These are phyloP conservation scores for Halcyon smyrnensis DNA, from an alignment of 2,797 vertebrate genomes.

Conservation along the genomic window DNA sequence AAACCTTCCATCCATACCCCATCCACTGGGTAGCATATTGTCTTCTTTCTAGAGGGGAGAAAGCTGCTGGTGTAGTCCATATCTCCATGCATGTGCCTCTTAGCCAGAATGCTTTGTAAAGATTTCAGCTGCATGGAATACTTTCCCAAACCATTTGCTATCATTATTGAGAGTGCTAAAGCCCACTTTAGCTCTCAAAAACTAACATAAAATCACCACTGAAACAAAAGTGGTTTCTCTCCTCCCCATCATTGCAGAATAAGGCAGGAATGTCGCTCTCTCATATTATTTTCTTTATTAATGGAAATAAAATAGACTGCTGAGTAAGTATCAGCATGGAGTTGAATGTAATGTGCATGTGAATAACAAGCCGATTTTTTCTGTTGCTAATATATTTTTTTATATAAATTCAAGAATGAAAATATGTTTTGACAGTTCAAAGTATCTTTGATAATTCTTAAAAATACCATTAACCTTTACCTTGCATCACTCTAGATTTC, in stretches of 20 bases:
- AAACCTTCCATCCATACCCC: too few relatives aligned
- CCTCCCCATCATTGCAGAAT: neutral
- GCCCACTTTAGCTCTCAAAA: neutral
- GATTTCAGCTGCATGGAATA: neutral
- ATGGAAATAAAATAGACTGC: neutral
- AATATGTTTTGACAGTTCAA: neutral
- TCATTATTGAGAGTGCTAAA: neutral
- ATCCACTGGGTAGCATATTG: neutral
- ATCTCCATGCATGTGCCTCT: neutral
- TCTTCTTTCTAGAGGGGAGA: neutral
- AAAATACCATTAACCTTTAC: neutral
- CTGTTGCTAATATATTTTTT: neutral
- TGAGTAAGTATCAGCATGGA: conserved; percentile 6
- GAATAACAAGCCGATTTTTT: conserved; percentile 33
- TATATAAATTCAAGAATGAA: neutral
- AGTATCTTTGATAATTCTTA: neutral
- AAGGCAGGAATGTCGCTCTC: neutral
- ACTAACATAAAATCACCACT: neutral
- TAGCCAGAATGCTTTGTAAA: neutral
- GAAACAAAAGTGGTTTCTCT: neutral
- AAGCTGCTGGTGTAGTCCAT: neutral
- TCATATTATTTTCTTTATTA: neutral
- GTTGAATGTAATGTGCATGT: neutral
- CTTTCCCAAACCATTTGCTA: neutral
- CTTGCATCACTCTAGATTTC: neutral